These are phyloP conservation scores for Trematocara unimaculatum DNA, from an alignment of 2,113 vertebrate genomes.

Conservation along the genomic window DNA sequence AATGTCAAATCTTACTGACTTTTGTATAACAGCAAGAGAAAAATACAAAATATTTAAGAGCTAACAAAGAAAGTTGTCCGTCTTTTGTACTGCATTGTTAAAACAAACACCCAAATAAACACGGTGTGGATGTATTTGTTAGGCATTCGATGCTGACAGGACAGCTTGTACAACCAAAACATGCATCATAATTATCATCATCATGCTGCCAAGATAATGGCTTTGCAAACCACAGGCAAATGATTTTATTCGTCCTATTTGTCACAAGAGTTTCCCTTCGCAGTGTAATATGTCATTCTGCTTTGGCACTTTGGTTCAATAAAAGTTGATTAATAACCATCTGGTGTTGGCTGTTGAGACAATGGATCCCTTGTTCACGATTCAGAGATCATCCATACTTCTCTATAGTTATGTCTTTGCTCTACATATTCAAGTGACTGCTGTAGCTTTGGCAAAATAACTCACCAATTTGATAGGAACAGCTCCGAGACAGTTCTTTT, in stretches of 20 bases:
- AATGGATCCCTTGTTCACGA: background rate
- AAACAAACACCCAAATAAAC: background rate
- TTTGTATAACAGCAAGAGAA: background rate
- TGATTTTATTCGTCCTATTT: constrained; percentile 40
- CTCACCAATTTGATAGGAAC: background rate
- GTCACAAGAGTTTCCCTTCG: constrained; percentile 18
- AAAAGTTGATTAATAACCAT: constrained; percentile 38
- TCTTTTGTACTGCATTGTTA: background rate
- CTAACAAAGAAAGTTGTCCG: background rate
- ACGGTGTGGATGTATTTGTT: background rate
- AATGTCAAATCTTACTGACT: background rate
- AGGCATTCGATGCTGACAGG: background rate
- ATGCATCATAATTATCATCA: constrained; percentile 43
- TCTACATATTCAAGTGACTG: background rate
- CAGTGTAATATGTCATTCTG: constrained; percentile 29
- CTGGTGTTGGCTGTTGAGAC: constrained; percentile 4
- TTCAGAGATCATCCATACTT: constrained; percentile 2
- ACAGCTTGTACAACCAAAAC: constrained; percentile 27
- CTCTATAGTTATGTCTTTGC: background rate
- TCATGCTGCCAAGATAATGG: constrained; percentile 13
- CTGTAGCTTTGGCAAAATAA: background rate
- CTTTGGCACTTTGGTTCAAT: constrained; percentile 44
- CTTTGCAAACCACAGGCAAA: constrained; percentile 24
- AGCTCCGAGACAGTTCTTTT: background rate
- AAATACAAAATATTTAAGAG: background rate